Conservation (phyloP, 2,797 vertebrate species). For the Spea hammondii region DNA sequence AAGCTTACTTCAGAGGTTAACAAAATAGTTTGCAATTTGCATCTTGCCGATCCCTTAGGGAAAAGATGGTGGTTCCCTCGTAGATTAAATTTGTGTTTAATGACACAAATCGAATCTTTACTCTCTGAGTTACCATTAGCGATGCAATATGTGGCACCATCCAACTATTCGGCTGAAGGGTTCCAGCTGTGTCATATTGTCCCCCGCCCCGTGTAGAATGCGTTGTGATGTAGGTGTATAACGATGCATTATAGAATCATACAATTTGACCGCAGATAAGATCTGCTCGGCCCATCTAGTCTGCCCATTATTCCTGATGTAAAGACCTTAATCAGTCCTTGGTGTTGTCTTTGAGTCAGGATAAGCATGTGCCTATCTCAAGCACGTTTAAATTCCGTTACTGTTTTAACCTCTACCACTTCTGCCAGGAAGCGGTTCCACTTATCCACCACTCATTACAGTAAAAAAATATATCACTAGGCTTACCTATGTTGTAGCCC, state of each 20-base stretch:
- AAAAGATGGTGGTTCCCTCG: neutral
- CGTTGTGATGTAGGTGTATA: neutral
- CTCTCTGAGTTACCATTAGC: neutral
- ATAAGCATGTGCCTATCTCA: too few relatives aligned
- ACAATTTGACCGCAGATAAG: too few relatives aligned
- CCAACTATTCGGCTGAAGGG: neutral
- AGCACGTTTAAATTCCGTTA: too few relatives aligned
- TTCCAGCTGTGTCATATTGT: neutral
- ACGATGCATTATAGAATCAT: neutral
- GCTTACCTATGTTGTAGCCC: too few relatives aligned
- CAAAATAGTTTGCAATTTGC: conserved; percentile 5
- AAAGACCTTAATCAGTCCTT: too few relatives aligned
- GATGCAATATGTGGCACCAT: conserved; percentile 2
- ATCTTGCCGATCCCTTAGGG: neutral
- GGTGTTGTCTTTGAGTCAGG: too few relatives aligned
- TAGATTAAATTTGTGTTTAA: conserved; percentile 6
- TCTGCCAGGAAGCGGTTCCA: too few relatives aligned
- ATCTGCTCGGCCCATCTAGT: too few relatives aligned
- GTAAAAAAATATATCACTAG: too few relatives aligned
- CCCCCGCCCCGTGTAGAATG: neutral
- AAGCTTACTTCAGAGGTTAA: conserved; percentile 1
- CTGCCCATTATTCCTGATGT: too few relatives aligned
- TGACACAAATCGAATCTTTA: conserved; percentile 11
- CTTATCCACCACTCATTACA: too few relatives aligned
- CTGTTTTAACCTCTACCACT: too few relatives aligned